Evolutionary conservation across 2,797 vertebrate genomes (phyloP), one percentile per base, ranked within the genome.

Genomic region (Lacerta viridis): DNA sequence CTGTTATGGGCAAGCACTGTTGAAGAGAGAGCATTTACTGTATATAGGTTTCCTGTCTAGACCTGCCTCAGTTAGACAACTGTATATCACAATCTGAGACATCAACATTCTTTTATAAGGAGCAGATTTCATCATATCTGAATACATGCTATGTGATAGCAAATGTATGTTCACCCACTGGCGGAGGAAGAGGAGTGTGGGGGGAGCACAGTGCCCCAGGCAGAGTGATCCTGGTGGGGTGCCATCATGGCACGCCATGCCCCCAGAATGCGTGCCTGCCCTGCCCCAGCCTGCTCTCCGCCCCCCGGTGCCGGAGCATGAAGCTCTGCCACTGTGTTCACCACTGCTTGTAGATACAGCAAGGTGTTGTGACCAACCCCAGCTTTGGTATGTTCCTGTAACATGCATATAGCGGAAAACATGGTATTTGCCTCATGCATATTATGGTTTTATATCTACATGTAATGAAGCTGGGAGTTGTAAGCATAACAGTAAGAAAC

Each of bases 11-110:
- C 23, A 84, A 84, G 80, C 8, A 61, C 20, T 61, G 2, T 72
- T 72, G 66, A 72, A 71, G 50, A 59, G 15, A 55, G 50, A 15
- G 50, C 0, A 15, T 55, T 55, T 55, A 55, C 50, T 13, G 50
- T 83, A 72, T 61, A 64, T 71, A 43, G 50, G 50, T 61, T 88
- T 79, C 39, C 29, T 46, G 39, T 72, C 13, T 80, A 80, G 66
- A 33, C 29, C 10, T 88, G 20, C 68, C 25, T 77, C 55, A 50
- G 33, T 55, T 83, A 55, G 64, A 29, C 55, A 79, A 59, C 4
- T 80, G 66, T 72, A 79, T 27, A 7, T 84, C 5, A 59, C 43
- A 74, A 39, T 85, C 25, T 29, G 41, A 78, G n/a, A 75, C 25
- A 68, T 68, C 71, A 64, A 9, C 75, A n/a, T n/a, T 71, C n/a